phyloP scores from a whole-genome alignment of 2,888 invertebrate genomes.

The Lagria hirta region DNA sequence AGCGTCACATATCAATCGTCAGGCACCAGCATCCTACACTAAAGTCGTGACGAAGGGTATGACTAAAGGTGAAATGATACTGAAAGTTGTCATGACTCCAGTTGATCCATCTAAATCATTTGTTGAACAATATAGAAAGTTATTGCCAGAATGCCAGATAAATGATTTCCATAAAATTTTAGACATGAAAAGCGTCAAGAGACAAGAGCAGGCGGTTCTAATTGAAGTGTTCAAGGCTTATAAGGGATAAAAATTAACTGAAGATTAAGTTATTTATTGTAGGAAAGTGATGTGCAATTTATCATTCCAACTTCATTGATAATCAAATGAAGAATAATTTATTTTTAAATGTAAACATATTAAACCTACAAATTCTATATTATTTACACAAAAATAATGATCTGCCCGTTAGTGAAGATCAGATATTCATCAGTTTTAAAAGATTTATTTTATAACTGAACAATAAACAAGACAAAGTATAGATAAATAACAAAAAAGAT shows the following conservation, averaged over 20 bases:
- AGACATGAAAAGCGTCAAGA: conserved; percentile 86
- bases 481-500: no score
- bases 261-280: conserved; percentile 2
- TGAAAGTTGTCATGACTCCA: conserved; percentile 98
- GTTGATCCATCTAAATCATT: conserved; percentile 78
- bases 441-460: no score
- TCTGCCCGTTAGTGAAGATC: no score
- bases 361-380: no score
- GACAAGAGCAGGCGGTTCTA: conserved; percentile 59
- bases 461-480: no score
- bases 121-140: conserved; percentile 84
- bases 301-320: no score
- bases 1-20: conserved; percentile 83
- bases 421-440: no score
- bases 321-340: no score
- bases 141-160: conserved; percentile 85
- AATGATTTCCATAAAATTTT: conserved; percentile 92
- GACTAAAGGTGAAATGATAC: conserved; percentile 97
- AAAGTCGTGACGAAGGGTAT: conserved; percentile 75
- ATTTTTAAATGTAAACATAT: no score
- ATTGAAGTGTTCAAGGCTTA: conserved; percentile 61
- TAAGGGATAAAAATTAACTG: no score
- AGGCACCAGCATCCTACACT: conserved; percentile 85
- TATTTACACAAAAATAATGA: no score
- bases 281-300: neutral